Conservation (phyloP, 2,797 vertebrate genomes). For the Silurus lanzhouensis region DNA sequence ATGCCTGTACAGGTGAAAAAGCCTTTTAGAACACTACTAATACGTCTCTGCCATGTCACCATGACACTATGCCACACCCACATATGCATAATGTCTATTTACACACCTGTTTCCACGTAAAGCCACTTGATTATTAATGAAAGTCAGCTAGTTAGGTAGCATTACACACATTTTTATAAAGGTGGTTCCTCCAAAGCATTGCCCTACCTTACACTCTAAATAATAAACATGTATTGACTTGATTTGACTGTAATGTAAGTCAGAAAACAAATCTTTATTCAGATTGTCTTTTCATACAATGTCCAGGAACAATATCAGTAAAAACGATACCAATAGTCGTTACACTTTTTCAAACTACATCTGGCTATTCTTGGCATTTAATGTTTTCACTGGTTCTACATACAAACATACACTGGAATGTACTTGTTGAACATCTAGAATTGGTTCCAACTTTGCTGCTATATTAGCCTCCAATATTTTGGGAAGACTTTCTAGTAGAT, state of each 20-base stretch:
- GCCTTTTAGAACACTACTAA: background rate
- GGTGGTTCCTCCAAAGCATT: background rate
- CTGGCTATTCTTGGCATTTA: background rate
- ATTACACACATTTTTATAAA: background rate
- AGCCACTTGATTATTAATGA: background rate
- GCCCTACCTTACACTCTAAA: background rate
- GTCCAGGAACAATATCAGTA: background rate
- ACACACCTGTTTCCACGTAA: background rate
- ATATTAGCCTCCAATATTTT: background rate
- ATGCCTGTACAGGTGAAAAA: background rate
- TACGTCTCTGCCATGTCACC: background rate
- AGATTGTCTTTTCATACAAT: background rate
- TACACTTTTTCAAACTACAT: slow-evolving; percentile 4
- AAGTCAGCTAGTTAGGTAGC: background rate
- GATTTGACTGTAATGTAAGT: background rate
- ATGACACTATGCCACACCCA: background rate
- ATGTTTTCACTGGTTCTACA: background rate
- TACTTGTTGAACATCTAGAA: background rate
- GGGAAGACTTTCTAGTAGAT: background rate
- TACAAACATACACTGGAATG: background rate
- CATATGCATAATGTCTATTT: background rate
- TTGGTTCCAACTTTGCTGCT: background rate
- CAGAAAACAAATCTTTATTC: background rate
- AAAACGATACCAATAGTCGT: background rate
- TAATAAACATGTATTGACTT: background rate